Evolutionary conservation across 2,797 vertebrate species (phyloP), one percentile per base, ranked within the genome.

Genomic region (Lutra lutra): DNA sequence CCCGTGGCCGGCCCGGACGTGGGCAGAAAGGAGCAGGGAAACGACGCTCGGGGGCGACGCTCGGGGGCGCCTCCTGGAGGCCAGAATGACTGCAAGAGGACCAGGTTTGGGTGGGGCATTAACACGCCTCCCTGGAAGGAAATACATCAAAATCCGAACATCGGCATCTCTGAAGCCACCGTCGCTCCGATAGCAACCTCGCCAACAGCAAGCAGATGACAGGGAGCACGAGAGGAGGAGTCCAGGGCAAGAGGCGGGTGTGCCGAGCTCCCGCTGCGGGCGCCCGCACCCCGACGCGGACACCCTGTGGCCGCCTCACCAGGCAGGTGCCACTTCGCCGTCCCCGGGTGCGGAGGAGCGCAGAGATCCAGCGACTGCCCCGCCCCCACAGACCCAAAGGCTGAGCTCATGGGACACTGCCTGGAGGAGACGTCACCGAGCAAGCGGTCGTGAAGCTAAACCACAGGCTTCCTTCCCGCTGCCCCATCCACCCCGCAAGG

Each of bases 1-100:
- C 43, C 15, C 10, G 5, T 35, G n/a, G 38, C n/a, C 21, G 17
- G 7, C 23, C 18, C 35, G 38, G 29, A 56, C 9, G 29, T 13
- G 43, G 21, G 9, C 40, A 29, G 38, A 27, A 32, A 2, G 40
- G 60, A 48, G 38, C 43, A 20, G 14, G 17, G 38, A 5, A 35
- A 9, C 0, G 25, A 46, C 9, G 1, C 21, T 21, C 11, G 27
- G 23, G 14, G 29, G 13, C 0, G 25, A 46, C 9, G 1, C 21
- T 21, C 11, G 27, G 23, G 14, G 29, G 21, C 66, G 38, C 27
- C 51, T 58, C n/a, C 48, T n/a, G 32, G 35, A 91, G 38, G 43
- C 8, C 35, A 56, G 29, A 68, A 78, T 25, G 54, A 46, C n/a
- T 20, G 66, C 3, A 58, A 78, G 51, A 95, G 51, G 40, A 84